A percentile compares a stretch with the other conserved stretches of the same genome.
Conservation (phyloP, 2,888 invertebrate species). For the Melieria omissa region DNA sequence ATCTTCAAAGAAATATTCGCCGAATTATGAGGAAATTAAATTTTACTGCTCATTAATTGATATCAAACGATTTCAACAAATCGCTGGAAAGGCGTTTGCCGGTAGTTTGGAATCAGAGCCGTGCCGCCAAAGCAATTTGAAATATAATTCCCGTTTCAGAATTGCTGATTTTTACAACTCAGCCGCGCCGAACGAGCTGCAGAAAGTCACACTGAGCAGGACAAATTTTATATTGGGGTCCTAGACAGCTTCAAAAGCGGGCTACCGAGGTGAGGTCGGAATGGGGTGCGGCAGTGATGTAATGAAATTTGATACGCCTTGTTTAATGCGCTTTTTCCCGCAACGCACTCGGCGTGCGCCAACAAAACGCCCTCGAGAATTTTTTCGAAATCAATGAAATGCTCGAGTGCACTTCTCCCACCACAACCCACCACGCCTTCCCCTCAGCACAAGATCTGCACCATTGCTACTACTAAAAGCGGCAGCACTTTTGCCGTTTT, state of each 20-base stretch:
- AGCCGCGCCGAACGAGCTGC: too few species aligned
- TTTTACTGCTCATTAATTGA: constrained; percentile 54
- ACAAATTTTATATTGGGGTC: too few species aligned
- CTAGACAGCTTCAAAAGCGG: too few species aligned
- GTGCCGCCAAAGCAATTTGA: constrained; percentile 2
- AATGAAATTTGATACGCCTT: constrained; percentile 69
- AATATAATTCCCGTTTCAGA: constrained; percentile 15
- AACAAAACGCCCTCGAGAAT: constrained; percentile 48
- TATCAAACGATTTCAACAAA: constrained; percentile 46
- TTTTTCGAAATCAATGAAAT: constrained; percentile 33
- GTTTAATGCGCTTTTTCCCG: constrained; percentile 66
- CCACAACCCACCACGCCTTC: neutral
- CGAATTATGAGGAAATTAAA: constrained; percentile 57
- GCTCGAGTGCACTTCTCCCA: constrained; percentile 22
- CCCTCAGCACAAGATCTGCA: neutral
- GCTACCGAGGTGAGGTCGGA: too few species aligned
- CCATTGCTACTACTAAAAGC: too few species aligned
- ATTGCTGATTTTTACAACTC: neutral
- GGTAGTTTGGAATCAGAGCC: neutral
- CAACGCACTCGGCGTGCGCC: neutral
- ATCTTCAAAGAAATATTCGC: neutral
- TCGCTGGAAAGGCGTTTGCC: too few species aligned
- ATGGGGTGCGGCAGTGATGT: constrained; percentile 49
- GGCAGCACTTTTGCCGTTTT: too few species aligned
- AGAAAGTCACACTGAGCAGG: too few species aligned